phyloP scores from a whole-genome alignment of 2,113 vertebrate species.

The Nerophis lumbriciformis region DNA sequence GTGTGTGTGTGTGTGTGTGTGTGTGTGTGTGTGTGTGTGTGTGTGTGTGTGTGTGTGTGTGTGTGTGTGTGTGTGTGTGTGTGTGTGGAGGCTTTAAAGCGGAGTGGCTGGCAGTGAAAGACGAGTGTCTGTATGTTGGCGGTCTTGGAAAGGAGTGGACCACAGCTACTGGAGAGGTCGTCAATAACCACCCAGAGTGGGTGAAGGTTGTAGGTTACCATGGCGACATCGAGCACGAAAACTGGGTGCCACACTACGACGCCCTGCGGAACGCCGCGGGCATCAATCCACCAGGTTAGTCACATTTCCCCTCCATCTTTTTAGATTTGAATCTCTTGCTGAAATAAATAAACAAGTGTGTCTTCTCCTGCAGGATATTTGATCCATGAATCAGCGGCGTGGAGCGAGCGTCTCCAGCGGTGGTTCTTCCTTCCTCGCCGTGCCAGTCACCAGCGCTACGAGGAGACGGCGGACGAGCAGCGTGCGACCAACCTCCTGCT shows the following conservation, averaged over 20 bases:
- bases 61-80: not conserved
- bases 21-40: too few relatives aligned
- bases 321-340: not conserved
- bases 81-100: slow-evolving; percentile 86
- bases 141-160: slow-evolving; percentile 97
- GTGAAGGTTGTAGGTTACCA: slow-evolving; percentile 84
- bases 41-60: too few relatives aligned
- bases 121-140: slow-evolving; percentile 87
- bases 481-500: slow-evolving; percentile 87
- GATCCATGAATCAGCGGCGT: slow-evolving; percentile 89
- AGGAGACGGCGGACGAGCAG: slow-evolving; percentile 80
- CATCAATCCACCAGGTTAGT: slow-evolving; percentile 83
- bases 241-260: slow-evolving; percentile 84
- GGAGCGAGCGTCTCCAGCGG: slow-evolving; percentile 83
- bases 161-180: slow-evolving; percentile 80
- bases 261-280: slow-evolving; percentile 76
- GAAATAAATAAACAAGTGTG: not conserved
- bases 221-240: slow-evolving; percentile 83
- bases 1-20: too few relatives aligned
- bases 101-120: slow-evolving; percentile 92
- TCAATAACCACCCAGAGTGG: slow-evolving; percentile 92
- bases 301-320: not conserved
- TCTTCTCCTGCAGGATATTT: slow-evolving; percentile 78
- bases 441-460: slow-evolving; percentile 82
- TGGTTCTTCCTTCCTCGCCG: slow-evolving; percentile 96